Evolutionary conservation across 1,140 invertebrate species (phyloP), one percentile per base, ranked within the genome.

Genomic region (Apis cerana): DNA sequence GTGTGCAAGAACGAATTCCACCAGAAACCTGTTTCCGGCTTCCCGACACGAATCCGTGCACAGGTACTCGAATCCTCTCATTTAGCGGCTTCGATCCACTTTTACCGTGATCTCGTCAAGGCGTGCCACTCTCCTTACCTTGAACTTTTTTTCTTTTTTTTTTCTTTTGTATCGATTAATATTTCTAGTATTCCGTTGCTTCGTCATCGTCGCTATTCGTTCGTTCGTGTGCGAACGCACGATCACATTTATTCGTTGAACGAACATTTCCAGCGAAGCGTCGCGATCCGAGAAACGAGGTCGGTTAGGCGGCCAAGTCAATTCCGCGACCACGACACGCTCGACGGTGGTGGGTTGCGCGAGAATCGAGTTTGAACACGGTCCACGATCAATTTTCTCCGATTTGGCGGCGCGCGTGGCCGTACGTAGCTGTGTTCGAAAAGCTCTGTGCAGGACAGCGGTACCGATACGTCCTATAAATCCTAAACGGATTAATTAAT

Each of bases 401-500:
- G 48, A 59, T 70, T 59, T 33, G 58, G 33, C 27, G 23, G 48
- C 33, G 58, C 43, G 21, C 58, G 58, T 13, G n/a, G 1, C 12
- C 59, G 59, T 0, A 23, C 7, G 59, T 8, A 10, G 21, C n/a
- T 56, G 58, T 13, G 59, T 15, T 21, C 21, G 52, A 19, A 50
- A 58, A 74, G 59, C 56, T 71, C 65, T 54, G 82, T 33, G 50
- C 21, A 9, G 76, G 76, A 67, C 76, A 83, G 19, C 67, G 67
- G 52, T 70, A 23, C 54, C 86, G 80, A 88, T 88, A 70, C 72
- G 67, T 76, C 80, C 83, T 85, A 88, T 88, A 88, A 83, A 88
- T 88, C 80, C 84, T 88, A 88, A 88, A 88, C 87, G 80, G 87
- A 88, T 88, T 88, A 88, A 88, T 88, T 88, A 88, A 88, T 88